Evolutionary conservation across 2,113 vertebrate species (phyloP), one percentile per base, ranked within the genome.

Genomic region (Calyptomena viridis): DNA sequence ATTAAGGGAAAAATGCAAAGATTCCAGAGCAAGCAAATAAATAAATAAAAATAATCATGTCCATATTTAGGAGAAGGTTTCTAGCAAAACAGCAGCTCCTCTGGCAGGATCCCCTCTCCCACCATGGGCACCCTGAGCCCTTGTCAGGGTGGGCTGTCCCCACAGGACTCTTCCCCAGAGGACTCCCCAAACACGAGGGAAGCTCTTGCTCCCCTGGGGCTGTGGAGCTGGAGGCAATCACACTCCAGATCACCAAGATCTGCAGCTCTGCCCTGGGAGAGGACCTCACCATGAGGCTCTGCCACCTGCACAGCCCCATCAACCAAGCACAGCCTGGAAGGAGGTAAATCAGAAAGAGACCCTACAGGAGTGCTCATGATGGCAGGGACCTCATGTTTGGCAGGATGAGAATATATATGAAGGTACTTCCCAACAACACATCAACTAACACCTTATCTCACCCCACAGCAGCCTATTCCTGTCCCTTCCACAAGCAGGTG

Each of bases 1-100:
- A 87, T 78, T 90, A 82, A 56, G 58, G 37, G 59, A 33, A 94
- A 96, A 93, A 94, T 8, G 20, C 53, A 90, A 86, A 93, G 73
- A 82, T 79, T 93, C 66, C 58, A 56, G 31, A 78, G 53, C 27
- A 42, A 78, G 50, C 63, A 93, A 87, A 86, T 53, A 82, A 90
- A 83, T 68, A 90, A 74, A 73, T 44, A 39, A 67, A 89, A 92
- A 63, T 27, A 69, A 90, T 55, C 62, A 17, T 2, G 15, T 42
- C 88, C 82, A 63, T 75, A 82, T 85, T 92, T 82, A 89, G 80
- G 56, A 62, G 59, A 58, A 3, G 1, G 23, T 47, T 71, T 77
- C 46, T 20, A 63, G 46, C 55, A 87, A 93, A 63, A 15, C 5
- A 1, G 30, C 10, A 2, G 46, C 59, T 89, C 50, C 58, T 77